phyloP scores from a whole-genome alignment of 2,113 vertebrate species.

The Dasypus novemcinctus region DNA sequence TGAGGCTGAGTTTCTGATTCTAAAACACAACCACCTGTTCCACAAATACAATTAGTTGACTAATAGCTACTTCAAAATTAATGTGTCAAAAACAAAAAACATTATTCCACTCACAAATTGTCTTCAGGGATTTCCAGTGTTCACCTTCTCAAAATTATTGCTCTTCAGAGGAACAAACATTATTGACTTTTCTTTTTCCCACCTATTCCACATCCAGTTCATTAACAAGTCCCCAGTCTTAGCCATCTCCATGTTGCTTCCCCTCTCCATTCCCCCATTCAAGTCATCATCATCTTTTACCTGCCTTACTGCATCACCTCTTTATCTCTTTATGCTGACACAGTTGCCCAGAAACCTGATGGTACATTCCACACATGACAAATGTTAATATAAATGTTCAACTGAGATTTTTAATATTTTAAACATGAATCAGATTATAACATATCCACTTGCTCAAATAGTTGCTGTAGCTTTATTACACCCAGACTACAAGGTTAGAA shows the following conservation, averaged over 20 bases:
- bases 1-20: background rate
- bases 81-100: background rate
- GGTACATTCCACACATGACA: rapidly evolving
- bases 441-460: background rate
- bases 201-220: background rate
- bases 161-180: background rate
- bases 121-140: too few species aligned
- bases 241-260: too few species aligned
- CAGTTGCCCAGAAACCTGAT: background rate
- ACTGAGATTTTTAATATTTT: background rate
- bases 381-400: background rate
- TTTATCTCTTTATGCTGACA: background rate
- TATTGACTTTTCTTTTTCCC: background rate
- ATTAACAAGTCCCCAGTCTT: background rate
- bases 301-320: background rate
- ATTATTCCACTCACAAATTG: background rate
- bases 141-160: background rate
- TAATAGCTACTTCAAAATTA: background rate
- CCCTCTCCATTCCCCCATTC: rapidly evolving
- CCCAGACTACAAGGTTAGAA: background rate
- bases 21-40: background rate
- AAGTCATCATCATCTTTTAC: background rate
- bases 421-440: background rate
- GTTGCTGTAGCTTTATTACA: background rate
- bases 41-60: background rate